phyloP scores from a whole-genome alignment of 2,888 invertebrate genomes.

The Isoperla grammatica region DNA sequence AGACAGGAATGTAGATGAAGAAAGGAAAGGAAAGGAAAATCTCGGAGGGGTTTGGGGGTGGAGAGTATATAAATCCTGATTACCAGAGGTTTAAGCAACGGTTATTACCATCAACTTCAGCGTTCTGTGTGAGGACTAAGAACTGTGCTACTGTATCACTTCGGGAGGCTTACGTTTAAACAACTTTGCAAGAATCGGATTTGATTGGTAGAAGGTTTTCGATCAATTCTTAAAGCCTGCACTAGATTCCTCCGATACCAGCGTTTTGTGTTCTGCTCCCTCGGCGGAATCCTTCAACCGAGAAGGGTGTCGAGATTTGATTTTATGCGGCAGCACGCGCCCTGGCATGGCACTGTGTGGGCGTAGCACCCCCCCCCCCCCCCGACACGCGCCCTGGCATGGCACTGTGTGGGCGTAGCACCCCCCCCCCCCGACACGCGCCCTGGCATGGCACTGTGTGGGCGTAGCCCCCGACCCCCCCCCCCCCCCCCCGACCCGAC shows the following conservation, averaged over 20 bases:
- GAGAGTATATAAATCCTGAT: too few species aligned
- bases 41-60: too few species aligned
- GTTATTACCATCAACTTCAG: too few species aligned
- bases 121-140: too few species aligned
- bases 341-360: neutral
- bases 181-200: neutral
- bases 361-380: too few species aligned
- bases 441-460: neutral
- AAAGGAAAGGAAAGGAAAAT: slow-evolving; percentile 4
- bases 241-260: neutral
- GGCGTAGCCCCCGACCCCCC: too few species aligned
- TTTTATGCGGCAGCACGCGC: slow-evolving; percentile 14
- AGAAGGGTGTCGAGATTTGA: slow-evolving; percentile 3
- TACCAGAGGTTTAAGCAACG: too few species aligned
- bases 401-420: too few species aligned
- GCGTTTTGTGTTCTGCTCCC: slow-evolving; percentile 3
- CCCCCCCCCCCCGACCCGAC: too few species aligned
- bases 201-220: neutral
- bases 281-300: neutral
- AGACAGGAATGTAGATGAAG: slow-evolving; percentile 26
- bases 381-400: too few species aligned
- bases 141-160: too few species aligned
- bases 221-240: slow-evolving; percentile 1
- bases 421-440: neutral
- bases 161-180: too few species aligned